Conservation (phyloP, 2,113 vertebrate species). For the Aspiorhynchus laticeps region DNA sequence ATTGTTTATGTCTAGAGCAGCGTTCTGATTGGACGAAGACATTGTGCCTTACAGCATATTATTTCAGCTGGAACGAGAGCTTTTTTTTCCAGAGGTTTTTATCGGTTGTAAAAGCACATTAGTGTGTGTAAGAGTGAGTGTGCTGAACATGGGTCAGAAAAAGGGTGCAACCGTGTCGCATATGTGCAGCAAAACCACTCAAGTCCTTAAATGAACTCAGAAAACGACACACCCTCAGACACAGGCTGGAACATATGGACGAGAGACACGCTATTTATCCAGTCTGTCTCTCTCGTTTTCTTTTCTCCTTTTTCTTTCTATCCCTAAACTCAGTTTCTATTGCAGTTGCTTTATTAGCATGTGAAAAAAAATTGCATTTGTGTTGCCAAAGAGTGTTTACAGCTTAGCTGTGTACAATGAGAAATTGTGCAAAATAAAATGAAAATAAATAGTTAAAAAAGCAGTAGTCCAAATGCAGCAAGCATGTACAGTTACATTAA, state of each 20-base stretch:
- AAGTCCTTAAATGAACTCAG: conserved; percentile 30
- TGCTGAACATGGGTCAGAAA: background rate
- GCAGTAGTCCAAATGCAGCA: background rate
- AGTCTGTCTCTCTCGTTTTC: background rate
- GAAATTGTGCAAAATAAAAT: background rate
- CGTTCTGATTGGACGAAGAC: background rate
- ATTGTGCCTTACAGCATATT: background rate
- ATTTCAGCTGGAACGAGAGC: conserved; percentile 11
- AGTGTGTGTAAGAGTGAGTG: conserved; percentile 17
- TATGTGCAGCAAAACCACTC: background rate
- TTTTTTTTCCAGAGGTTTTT: conserved; percentile 20
- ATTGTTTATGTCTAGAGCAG: background rate
- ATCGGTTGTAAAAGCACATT: conserved; percentile 18
- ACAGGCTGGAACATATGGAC: background rate
- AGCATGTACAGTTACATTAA: background rate
- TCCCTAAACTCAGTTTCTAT: background rate
- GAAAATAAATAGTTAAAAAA: background rate
- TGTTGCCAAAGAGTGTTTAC: background rate
- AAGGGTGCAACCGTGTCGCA: background rate
- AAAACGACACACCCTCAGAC: conserved; percentile 25
- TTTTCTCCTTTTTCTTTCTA: background rate
- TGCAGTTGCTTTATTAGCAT: background rate
- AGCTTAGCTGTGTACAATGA: background rate
- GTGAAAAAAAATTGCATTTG: background rate
- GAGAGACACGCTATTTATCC: background rate